A percentile compares a stretch with the other conserved stretches of the same genome.
phyloP scores from a whole-genome alignment of 2,797 vertebrate species.

The Percopsis omiscomaycus region DNA sequence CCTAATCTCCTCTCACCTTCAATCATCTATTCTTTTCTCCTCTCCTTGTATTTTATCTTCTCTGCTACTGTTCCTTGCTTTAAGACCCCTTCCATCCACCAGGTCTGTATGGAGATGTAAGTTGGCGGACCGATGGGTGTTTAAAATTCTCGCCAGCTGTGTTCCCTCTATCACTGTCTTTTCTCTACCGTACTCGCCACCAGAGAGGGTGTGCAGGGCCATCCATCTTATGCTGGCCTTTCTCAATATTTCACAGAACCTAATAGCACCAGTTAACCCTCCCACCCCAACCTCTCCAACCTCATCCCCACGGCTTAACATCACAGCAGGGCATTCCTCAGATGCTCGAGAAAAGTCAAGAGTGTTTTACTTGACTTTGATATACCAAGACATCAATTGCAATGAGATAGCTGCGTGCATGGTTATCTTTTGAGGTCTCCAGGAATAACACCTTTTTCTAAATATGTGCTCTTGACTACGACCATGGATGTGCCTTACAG shows the following conservation, averaged over 20 bases:
- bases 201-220: slow-evolving; percentile 55
- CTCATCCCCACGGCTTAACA: slow-evolving; percentile 33
- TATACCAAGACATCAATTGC: slow-evolving; percentile 34
- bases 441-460: slow-evolving; percentile 16
- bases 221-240: slow-evolving; percentile 68
- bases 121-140: slow-evolving; percentile 67
- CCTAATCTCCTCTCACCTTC: slow-evolving; percentile 10
- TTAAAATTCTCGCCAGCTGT: slow-evolving; percentile 76
- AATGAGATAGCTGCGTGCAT: slow-evolving; percentile 3
- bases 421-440: slow-evolving; percentile 47
- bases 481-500: not conserved
- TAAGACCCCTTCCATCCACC: slow-evolving; percentile 30
- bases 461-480: slow-evolving; percentile 14
- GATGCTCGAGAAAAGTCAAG: slow-evolving; percentile 21
- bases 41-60: not conserved
- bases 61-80: slow-evolving; percentile 2
- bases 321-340: slow-evolving; percentile 52
- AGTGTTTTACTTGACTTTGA: slow-evolving; percentile 61
- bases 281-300: slow-evolving; percentile 39
- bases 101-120: slow-evolving; percentile 68
- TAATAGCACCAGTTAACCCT: slow-evolving; percentile 61
- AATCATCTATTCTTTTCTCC: not conserved
- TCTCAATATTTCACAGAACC: slow-evolving; percentile 70
- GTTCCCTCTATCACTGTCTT: slow-evolving; percentile 74
- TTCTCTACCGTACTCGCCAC: slow-evolving; percentile 55